Evolutionary conservation across 2,888 invertebrate genomes (phyloP).

Genomic region (Epirrhoe tristata): DNA sequence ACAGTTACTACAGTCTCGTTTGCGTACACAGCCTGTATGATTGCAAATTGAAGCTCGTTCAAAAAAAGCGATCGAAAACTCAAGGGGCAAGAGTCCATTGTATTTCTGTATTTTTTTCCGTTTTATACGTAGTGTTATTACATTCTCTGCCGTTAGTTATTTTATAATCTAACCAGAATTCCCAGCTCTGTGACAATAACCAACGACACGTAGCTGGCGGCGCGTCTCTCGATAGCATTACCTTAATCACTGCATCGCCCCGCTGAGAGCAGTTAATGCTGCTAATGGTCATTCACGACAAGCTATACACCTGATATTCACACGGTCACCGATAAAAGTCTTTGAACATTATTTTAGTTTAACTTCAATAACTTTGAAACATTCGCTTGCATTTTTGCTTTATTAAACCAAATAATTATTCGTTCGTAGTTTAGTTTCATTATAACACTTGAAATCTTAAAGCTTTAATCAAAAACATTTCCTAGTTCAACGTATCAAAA

Average conservation of each 20-base stretch:
- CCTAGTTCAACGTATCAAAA: not conserved
- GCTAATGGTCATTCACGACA: conserved; percentile 55
- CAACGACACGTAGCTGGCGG: conserved; percentile 52
- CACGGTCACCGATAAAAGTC: not conserved
- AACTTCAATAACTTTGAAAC: too few species aligned
- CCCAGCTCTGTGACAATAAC: conserved; percentile 44
- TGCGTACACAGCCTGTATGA: too few species aligned
- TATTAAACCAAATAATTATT: too few species aligned
- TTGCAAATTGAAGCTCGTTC: too few species aligned
- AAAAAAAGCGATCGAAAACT: too few species aligned
- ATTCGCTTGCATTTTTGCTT: too few species aligned
- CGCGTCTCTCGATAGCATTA: conserved; percentile 64
- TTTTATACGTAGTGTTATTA: too few species aligned
- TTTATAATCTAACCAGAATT: not conserved
- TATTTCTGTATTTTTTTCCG: too few species aligned
- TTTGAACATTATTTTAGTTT: not conserved
- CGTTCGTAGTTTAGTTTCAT: too few species aligned
- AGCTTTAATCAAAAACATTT: not conserved
- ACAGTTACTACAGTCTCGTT: too few species aligned
- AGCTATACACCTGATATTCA: conserved; percentile 28
- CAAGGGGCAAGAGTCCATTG: too few species aligned
- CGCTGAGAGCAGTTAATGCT: conserved; percentile 64
- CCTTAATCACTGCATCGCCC: conserved; percentile 72
- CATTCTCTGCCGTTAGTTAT: not conserved
- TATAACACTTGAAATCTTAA: too few species aligned